phyloP scores from a whole-genome alignment of 1,140 invertebrate genomes.

The Glossosoma conforme region DNA sequence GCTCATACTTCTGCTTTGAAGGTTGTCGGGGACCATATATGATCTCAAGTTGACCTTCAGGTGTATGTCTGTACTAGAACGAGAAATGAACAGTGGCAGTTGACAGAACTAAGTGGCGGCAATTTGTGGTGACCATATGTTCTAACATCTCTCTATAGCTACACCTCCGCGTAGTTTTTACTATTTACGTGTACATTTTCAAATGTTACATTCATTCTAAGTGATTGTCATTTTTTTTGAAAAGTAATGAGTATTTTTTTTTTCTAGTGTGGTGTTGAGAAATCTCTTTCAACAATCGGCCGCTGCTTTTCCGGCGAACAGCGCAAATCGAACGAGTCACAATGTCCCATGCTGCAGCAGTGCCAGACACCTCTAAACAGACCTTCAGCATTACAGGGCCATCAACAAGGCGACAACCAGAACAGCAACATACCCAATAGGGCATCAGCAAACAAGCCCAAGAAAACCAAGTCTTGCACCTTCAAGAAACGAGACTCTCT shows the following conservation, averaged over 20 bases:
- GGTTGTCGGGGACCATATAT: no score
- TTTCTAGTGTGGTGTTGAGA: slow-evolving; percentile 64
- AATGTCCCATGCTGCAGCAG: slow-evolving; percentile 63
- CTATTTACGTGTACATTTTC: no score
- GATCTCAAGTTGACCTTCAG: no score
- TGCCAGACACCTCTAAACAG: slow-evolving; percentile 42
- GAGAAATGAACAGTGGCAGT: no score
- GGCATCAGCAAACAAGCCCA: slow-evolving; percentile 35
- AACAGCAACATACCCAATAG: slow-evolving; percentile 30
- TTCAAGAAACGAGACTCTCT: slow-evolving; percentile 47
- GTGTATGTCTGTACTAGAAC: no score
- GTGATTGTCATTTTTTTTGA: no score
- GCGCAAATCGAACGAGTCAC: slow-evolving; percentile 66
- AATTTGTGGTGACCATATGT: no score
- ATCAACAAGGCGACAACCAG: slow-evolving; percentile 38
- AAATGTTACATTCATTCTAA: no score
- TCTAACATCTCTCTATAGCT: no score
- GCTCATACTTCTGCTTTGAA: no score
- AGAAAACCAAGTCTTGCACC: slow-evolving; percentile 40
- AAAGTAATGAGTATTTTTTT: slow-evolving; percentile 35
- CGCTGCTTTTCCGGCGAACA: slow-evolving; percentile 59
- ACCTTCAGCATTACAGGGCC: slow-evolving; percentile 38
- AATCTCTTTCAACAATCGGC: slow-evolving; percentile 48
- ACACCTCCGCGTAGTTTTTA: no score
- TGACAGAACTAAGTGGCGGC: no score